A percentile compares a stretch with the other conserved stretches of the same genome.
phyloP scores from a whole-genome alignment of 2,113 vertebrate genomes.

The Ondatra zibethicus region DNA sequence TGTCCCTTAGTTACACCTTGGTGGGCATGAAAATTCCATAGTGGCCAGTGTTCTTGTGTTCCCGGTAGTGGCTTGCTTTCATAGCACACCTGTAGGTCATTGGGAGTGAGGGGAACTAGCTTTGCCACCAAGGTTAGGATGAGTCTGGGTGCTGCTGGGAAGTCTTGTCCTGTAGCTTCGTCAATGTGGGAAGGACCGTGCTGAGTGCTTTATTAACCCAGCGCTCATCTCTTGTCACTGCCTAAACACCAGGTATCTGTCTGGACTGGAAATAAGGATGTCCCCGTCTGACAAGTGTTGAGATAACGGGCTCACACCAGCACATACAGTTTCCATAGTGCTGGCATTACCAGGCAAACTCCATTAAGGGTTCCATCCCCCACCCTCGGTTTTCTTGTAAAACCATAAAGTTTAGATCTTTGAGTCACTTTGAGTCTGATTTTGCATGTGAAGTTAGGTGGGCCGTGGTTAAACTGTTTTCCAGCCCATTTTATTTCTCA shows the following conservation, averaged over 20 bases:
- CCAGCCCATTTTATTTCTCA: background rate
- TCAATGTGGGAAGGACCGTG: background rate
- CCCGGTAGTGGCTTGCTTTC: background rate
- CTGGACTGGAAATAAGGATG: background rate
- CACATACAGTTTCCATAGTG: background rate
- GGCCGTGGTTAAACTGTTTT: too few species aligned
- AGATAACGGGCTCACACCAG: background rate
- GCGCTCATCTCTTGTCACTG: background rate
- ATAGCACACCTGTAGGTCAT: background rate
- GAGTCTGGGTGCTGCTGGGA: background rate
- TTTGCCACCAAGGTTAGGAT: background rate
- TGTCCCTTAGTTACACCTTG: background rate
- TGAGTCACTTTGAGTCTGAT: background rate
- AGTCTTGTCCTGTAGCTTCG: background rate
- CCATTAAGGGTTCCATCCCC: background rate
- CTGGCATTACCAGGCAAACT: background rate
- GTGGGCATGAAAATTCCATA: background rate
- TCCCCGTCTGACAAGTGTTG: background rate
- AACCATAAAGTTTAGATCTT: background rate
- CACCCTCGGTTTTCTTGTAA: background rate
- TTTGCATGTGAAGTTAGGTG: background rate
- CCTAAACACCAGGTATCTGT: background rate
- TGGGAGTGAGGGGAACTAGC: background rate
- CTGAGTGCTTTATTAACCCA: background rate
- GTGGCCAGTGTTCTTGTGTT: background rate